Conservation (phyloP, 37 sponge, comb jelly and placozoan species). For the Mnemiopsis leidyi region DNA sequence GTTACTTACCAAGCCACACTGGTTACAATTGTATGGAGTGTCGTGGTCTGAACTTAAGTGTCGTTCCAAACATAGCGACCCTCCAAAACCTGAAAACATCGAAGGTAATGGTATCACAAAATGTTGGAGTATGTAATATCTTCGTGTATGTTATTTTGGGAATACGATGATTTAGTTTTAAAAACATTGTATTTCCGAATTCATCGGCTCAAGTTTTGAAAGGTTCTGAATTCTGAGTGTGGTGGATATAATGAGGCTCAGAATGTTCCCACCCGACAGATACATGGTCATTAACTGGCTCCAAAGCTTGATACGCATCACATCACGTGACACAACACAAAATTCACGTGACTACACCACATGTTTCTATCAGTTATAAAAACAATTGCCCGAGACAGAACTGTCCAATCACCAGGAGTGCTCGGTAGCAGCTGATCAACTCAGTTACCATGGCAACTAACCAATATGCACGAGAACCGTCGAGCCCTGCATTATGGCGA, state of each 20-base stretch:
- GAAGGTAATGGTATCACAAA: no score
- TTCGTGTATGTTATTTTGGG: no score
- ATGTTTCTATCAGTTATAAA: not conserved
- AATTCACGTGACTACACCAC: not conserved
- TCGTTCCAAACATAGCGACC: not conserved
- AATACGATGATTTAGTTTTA: no score
- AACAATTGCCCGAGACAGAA: not conserved
- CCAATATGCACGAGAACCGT: slow-evolving; percentile 15
- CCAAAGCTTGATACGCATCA: not conserved
- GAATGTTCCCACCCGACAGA: not conserved
- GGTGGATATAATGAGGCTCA: no score
- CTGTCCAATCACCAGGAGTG: not conserved
- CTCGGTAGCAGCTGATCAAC: not conserved
- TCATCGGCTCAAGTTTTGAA: no score
- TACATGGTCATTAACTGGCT: not conserved
- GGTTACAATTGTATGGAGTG: slow-evolving; percentile 4
- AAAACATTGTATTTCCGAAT: no score
- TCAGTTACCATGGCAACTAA: slow-evolving; percentile 49
- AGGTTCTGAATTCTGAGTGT: no score
- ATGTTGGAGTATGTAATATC: no score
- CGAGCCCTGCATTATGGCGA: not conserved
- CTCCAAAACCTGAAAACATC: not conserved
- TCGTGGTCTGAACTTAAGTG: slow-evolving; percentile 32
- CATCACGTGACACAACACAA: not conserved
- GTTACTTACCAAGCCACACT: slow-evolving; percentile 1